phyloP scores from a whole-genome alignment of 2,113 vertebrate genomes.

The Alces alces region DNA sequence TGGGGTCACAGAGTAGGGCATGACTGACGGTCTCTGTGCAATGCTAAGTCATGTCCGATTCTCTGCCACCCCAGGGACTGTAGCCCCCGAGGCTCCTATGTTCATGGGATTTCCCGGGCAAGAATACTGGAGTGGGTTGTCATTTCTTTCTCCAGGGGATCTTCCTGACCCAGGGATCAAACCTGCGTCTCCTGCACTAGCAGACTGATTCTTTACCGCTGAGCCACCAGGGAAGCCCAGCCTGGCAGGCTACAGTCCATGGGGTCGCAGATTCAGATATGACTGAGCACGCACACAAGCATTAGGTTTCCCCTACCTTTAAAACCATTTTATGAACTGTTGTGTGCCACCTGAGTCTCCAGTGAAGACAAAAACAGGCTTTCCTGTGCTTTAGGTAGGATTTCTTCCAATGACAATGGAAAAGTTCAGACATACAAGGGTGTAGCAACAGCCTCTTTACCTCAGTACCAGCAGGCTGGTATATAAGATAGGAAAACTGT shows the following conservation, averaged over 20 bases:
- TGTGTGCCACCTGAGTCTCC: neutral
- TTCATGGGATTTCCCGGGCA: neutral
- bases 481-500: neutral
- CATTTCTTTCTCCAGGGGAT: neutral
- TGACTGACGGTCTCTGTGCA: neutral
- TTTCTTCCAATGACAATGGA: neutral
- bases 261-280: neutral
- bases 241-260: neutral
- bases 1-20: neutral
- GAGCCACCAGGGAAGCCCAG: neutral
- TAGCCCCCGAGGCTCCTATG: neutral
- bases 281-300: neutral
- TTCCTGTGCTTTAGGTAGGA: neutral
- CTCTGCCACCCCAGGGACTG: neutral
- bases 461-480: neutral
- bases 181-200: neutral
- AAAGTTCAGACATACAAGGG: neutral
- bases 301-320: neutral
- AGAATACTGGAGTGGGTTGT: neutral
- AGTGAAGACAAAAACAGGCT: neutral
- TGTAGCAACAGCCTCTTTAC: neutral
- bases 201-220: neutral
- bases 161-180: neutral
- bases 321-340: neutral
- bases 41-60: neutral